Evolutionary conservation across 1,140 invertebrate species (phyloP).

Genomic region (Tetraneura akinire): DNA sequence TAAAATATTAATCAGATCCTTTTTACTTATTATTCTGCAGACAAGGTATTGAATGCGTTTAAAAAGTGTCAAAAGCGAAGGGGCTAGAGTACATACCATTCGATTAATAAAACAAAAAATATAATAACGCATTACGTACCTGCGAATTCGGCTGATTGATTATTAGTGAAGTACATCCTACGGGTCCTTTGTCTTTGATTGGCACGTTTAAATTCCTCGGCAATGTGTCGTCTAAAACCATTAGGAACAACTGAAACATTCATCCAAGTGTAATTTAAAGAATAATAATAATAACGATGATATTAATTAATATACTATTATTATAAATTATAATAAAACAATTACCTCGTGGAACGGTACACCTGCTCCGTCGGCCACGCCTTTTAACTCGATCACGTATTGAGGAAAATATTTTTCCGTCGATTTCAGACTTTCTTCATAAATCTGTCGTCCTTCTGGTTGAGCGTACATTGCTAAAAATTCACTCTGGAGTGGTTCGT

Average conservation of each 20-base stretch:
- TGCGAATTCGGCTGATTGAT: conserved; percentile 67
- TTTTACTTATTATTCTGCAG: too few relatives aligned
- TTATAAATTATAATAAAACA: background rate
- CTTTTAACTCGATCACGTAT: conserved; percentile 80
- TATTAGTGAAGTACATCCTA: conserved; percentile 77
- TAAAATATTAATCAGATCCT: too few relatives aligned
- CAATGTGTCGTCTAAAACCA: conserved; percentile 80
- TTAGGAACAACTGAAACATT: conserved; percentile 72
- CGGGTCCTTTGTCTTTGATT: conserved; percentile 57
- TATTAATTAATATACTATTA: background rate
- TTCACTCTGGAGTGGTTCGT: conserved; percentile 67
- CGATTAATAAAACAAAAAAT: too few relatives aligned
- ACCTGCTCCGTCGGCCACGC: conserved; percentile 77
- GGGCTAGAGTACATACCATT: too few relatives aligned
- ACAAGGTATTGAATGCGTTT: too few relatives aligned
- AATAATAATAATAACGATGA: background rate
- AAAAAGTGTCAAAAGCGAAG: too few relatives aligned
- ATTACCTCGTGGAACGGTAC: conserved; percentile 79
- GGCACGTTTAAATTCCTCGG: conserved; percentile 59
- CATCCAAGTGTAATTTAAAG: background rate
- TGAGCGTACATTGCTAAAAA: conserved; percentile 74
- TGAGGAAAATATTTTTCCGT: conserved; percentile 75
- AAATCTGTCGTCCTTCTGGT: conserved; percentile 67
- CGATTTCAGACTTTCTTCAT: conserved; percentile 71
- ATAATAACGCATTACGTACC: too few relatives aligned